Conservation (phyloP, 2,113 vertebrate genomes). For the Rana temporaria region DNA sequence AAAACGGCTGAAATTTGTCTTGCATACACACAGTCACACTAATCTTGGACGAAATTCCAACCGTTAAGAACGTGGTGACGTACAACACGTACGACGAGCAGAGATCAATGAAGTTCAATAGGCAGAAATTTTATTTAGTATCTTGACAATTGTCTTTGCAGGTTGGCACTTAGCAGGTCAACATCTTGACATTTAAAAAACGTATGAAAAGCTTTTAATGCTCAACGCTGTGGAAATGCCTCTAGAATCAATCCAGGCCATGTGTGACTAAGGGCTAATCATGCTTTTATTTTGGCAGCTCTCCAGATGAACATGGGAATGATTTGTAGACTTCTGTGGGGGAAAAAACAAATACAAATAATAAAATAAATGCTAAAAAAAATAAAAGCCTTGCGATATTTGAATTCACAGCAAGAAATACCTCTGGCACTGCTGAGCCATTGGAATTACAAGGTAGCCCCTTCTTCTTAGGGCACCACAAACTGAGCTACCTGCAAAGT, state of each 20-base stretch:
- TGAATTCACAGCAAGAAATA: conserved; percentile 23
- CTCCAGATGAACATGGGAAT: conserved; percentile 17
- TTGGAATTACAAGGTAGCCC: too few species aligned
- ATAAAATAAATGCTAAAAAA: neutral
- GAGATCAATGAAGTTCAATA: neutral
- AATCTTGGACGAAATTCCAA: too few species aligned
- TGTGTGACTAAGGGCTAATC: conserved; percentile 33
- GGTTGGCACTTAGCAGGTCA: conserved; percentile 48
- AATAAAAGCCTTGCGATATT: conserved; percentile 8
- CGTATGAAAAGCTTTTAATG: conserved; percentile 14
- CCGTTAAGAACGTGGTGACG: too few species aligned
- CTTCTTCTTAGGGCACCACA: too few species aligned
- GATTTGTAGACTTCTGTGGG: conserved; percentile 4
- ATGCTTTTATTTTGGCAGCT: conserved; percentile 1
- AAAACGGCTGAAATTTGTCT: too few species aligned
- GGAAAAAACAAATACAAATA: neutral
- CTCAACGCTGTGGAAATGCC: conserved; percentile 1
- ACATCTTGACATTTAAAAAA: conserved; percentile 42
- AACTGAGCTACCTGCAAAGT: too few species aligned
- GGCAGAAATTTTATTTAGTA: conserved; percentile 8
- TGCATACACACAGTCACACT: too few species aligned
- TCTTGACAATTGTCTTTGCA: conserved; percentile 26
- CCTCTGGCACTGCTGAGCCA: neutral
- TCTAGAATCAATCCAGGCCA: conserved; percentile 32
- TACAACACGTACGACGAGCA: too few species aligned